Conservation (phyloP, 2,113 vertebrate genomes). For the Passer montanus region DNA sequence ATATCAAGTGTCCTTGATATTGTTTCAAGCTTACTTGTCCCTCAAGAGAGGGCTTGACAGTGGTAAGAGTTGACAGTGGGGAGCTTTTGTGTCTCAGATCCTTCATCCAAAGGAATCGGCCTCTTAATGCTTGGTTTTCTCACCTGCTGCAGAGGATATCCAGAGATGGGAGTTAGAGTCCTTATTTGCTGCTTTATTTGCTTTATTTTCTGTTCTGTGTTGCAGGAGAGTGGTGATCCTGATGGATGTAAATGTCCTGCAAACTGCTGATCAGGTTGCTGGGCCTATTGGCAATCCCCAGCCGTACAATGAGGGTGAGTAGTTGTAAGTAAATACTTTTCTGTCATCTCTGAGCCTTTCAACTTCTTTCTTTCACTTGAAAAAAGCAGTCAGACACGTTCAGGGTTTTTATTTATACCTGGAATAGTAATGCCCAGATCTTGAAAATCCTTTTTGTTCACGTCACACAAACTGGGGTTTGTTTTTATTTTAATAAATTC, state of each 20-base stretch:
- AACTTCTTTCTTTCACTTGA: not conserved
- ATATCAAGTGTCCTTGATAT: not conserved
- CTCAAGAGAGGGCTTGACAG: not conserved
- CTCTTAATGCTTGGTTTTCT: not conserved
- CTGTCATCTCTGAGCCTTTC: not conserved
- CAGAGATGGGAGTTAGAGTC: not conserved
- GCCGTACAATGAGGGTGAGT: conserved; percentile 87
- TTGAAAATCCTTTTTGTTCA: not conserved
- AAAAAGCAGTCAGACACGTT: not conserved
- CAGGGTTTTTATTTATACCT: not conserved
- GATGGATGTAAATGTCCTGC: conserved; percentile 88
- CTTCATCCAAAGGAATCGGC: not conserved
- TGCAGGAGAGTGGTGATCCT: conserved; percentile 90
- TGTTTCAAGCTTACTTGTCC: not conserved
- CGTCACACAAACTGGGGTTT: not conserved
- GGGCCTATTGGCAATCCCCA: conserved; percentile 88
- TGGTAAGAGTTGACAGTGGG: not conserved
- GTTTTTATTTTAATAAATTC: not conserved
- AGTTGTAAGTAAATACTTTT: not conserved
- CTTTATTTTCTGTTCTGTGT: not conserved
- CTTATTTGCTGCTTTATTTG: not conserved
- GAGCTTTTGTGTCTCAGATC: not conserved
- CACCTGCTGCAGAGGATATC: not conserved
- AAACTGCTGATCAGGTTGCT: conserved; percentile 78
- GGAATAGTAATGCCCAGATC: not conserved